Percentiles rank a stretch among this genome's conserved stretches.
Conservation (phyloP, 2,797 vertebrate species). For the Neosilurus hyrtlii region DNA sequence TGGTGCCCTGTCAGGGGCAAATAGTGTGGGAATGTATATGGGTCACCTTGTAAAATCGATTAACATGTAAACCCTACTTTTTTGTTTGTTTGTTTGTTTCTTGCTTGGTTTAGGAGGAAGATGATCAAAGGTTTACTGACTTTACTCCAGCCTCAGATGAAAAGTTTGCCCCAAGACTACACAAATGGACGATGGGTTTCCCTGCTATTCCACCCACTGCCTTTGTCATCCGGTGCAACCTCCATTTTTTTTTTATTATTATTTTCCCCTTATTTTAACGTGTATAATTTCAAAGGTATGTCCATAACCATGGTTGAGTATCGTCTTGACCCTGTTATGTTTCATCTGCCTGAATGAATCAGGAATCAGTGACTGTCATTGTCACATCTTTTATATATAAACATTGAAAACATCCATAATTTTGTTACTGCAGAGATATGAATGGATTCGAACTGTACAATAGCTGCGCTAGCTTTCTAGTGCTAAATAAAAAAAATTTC, state of each 20-base stretch:
- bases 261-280: background rate
- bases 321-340: background rate
- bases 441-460: background rate
- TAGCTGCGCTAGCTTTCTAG: background rate
- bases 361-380: background rate
- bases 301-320: background rate
- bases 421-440: background rate
- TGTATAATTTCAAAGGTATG: conserved; percentile 1
- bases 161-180: background rate
- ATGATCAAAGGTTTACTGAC: conserved; percentile 53
- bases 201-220: conserved; percentile 2
- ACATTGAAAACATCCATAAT: background rate
- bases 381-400: background rate
- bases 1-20: too few species aligned
- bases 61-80: background rate
- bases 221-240: background rate
- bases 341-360: background rate
- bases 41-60: background rate
- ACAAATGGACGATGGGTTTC: background rate
- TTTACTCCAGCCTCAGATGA: conserved; percentile 18
- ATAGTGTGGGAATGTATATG: too few species aligned
- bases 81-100: background rate
- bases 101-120: conserved; percentile 71
- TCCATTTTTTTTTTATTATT: background rate
- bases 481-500: conserved; percentile 34